Evolutionary conservation across 2,113 vertebrate genomes (phyloP).

Genomic region (Rhinolophus sinicus): DNA sequence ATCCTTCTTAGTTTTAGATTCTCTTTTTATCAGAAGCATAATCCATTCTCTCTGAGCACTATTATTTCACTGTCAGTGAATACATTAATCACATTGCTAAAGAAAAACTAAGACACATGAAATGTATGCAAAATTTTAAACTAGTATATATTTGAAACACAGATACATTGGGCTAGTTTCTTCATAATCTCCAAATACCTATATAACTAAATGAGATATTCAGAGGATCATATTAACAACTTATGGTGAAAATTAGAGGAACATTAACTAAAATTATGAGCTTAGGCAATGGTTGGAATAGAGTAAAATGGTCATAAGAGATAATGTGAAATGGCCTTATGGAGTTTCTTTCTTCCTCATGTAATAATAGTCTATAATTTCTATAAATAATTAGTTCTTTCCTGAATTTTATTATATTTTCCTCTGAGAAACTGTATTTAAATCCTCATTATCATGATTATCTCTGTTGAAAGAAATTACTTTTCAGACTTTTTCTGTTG

Average conservation of each 20-base stretch:
- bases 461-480: neutral
- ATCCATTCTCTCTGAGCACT: neutral
- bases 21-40: neutral
- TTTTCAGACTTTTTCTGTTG: neutral
- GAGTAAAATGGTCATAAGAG: neutral
- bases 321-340: neutral
- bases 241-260: neutral
- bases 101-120: neutral
- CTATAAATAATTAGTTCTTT: neutral
- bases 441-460: neutral
- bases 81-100: neutral
- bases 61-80: neutral
- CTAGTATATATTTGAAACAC: neutral
- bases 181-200: neutral
- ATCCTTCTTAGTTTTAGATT: neutral
- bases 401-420: slow-evolving; percentile 23
- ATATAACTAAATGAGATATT: neutral
- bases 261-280: neutral
- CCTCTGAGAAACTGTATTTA: neutral
- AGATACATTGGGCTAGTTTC: neutral
- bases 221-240: neutral
- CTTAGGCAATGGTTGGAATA: neutral
- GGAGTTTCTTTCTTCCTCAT: slow-evolving; percentile 14
- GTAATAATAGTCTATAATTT: neutral
- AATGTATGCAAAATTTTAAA: neutral